Evolutionary conservation across 2,113 vertebrate genomes (phyloP).

Genomic region (Entelurus aequoreus): DNA sequence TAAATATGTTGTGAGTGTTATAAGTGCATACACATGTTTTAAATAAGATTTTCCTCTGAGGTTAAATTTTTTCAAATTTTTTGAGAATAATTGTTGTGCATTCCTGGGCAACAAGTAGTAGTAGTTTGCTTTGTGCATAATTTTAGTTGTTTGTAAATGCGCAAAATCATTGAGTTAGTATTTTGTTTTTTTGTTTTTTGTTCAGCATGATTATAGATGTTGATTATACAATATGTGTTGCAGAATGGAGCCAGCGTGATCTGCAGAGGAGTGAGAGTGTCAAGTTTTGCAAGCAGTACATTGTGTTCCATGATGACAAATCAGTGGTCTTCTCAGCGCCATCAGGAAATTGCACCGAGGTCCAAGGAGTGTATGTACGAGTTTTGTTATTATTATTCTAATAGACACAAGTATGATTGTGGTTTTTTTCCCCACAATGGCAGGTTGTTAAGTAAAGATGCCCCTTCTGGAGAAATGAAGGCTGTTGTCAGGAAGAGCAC

Average conservation of each 20-base stretch:
- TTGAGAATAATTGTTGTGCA: too few species aligned
- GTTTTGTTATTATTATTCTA: not conserved
- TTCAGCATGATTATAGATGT: not conserved
- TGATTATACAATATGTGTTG: not conserved
- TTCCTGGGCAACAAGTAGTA: too few species aligned
- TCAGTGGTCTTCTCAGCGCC: constrained; percentile 85
- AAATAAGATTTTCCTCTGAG: too few species aligned
- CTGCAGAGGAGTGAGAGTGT: constrained; percentile 86
- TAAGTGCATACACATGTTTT: too few species aligned
- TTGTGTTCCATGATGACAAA: constrained; percentile 87
- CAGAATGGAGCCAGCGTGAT: constrained; percentile 92
- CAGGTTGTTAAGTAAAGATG: constrained; percentile 86
- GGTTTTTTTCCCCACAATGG: not conserved
- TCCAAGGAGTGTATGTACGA: constrained; percentile 86
- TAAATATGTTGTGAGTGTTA: too few species aligned
- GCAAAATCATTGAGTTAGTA: too few species aligned
- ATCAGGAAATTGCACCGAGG: constrained; percentile 89
- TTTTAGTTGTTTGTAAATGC: too few species aligned
- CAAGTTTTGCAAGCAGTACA: constrained; percentile 92
- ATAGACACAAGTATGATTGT: not conserved
- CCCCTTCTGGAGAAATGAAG: constrained; percentile 86
- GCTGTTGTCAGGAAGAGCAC: constrained; percentile 82
- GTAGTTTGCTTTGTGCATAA: too few species aligned
- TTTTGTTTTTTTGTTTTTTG: too few species aligned
- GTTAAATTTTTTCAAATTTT: too few species aligned